Percentiles rank a stretch among this genome's conserved stretches.
Evolutionary conservation across 2,113 vertebrate genomes (phyloP).

Genomic region (Microcebus ravelobensis): DNA sequence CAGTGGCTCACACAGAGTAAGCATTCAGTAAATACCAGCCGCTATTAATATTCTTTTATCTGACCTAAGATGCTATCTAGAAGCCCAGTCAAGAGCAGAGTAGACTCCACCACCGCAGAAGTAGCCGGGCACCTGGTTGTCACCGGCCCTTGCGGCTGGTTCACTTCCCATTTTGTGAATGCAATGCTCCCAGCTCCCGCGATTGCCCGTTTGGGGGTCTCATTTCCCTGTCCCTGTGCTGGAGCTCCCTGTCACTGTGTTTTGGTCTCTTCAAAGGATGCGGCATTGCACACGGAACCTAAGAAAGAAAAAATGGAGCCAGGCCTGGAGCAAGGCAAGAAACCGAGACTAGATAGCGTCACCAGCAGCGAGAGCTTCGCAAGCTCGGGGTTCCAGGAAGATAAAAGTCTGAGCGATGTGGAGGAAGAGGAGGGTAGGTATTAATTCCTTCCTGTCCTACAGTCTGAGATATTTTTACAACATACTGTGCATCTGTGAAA

Average conservation of each 20-base stretch:
- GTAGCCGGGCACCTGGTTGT: not conserved
- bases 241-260: not conserved
- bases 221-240: not conserved
- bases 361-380: constrained; percentile 85
- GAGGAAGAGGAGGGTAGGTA: constrained; percentile 89
- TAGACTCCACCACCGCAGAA: not conserved
- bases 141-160: not conserved
- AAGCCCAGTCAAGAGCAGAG: not conserved
- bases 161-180: accelerated
- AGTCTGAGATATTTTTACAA: constrained; percentile 84
- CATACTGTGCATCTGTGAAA: constrained; percentile 84
- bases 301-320: constrained; percentile 78
- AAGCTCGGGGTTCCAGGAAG: constrained; percentile 88
- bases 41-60: not conserved
- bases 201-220: accelerated
- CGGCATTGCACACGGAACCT: constrained; percentile 76
- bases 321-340: constrained; percentile 75
- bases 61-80: not conserved
- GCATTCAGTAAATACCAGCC: not conserved
- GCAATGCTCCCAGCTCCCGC: not conserved
- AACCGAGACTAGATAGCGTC: constrained; percentile 82
- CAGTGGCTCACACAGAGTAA: not conserved
- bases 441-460: constrained; percentile 85
- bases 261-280: constrained; percentile 81
- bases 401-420: constrained; percentile 86